Percentiles rank a stretch among this genome's conserved stretches.
These are phyloP conservation scores for Apostichopus japonicus DNA, from an alignment of 35 echinoderm and acorn worm species.

Conservation along the genomic window DNA sequence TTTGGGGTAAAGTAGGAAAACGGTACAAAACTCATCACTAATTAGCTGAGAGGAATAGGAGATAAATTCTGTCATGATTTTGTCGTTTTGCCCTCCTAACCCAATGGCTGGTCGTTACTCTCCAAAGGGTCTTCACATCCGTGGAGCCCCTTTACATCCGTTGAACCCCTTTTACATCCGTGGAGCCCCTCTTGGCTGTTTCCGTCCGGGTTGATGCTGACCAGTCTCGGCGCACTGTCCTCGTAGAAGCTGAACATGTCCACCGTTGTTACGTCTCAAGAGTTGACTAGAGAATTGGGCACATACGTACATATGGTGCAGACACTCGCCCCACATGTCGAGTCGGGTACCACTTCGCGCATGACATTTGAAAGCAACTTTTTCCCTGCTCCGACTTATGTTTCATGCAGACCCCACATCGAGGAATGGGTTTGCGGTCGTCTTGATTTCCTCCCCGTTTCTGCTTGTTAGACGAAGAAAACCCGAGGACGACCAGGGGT, in stretches of 20 bases:
- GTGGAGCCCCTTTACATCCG: no score
- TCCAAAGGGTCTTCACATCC: no score
- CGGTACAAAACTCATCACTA: no score
- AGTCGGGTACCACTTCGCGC: not conserved
- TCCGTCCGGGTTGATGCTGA: not conserved
- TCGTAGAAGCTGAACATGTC: not conserved
- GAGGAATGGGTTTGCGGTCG: not conserved
- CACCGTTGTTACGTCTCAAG: not conserved
- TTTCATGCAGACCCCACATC: conserved; percentile 7
- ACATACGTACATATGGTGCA: not conserved
- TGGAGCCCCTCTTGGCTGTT: no score
- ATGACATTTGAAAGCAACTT: not conserved
- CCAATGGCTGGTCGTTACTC: no score
- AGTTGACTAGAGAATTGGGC: not conserved
- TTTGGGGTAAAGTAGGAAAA: no score
- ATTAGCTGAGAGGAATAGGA: no score
- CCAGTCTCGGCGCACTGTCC: not conserved
- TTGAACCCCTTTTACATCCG: no score
- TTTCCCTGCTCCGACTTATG: no score
- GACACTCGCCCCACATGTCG: not conserved
- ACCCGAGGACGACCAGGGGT: not conserved
- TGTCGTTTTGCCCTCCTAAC: no score
- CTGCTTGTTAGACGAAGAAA: not conserved
- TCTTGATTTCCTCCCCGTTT: not conserved
- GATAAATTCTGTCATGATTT: no score